Base-by-base conservation (phyloP, 2,888 invertebrate species). In the Pandemis heparana region DNA sequence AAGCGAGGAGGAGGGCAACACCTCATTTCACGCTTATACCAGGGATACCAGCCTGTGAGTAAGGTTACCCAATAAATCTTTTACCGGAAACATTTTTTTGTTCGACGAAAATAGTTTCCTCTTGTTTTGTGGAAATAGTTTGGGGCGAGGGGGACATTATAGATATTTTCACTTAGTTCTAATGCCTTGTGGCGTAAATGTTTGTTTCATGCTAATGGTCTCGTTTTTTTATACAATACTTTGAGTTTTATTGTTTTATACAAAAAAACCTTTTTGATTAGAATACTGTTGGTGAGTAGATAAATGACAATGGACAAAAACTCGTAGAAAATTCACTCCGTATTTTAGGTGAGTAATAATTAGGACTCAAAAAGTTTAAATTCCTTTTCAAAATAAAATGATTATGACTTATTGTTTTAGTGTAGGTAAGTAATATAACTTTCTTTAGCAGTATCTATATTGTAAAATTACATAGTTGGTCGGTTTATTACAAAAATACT, bases 21-120 rank as follows among this genome's bases (percentile, higher is more conserved):
- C 92, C 91, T 92, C 93, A 93, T 94, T 94, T 93, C 92, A 91
- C 93, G 93, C 93, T 92, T 92, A 92, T 90, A 83, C 88, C 84
- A 81, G 84, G 85, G 87, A 84, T 85, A 85, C 88, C 84, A 81
- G 85, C 87, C 84, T 85, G 85, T 85, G 87, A 87, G 87, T 87
- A 85, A 87, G 89, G 85, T 84, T 53, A 80, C 81, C 80, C 85
- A 83, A 92, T 94, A 94, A 94, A 94, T 94, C 94, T 92, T 87
- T 76, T 78, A 81, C 85, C 89, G 92, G 91, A 93, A 89, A 89
- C 89, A 89, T 90, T 93, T 94, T 89, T 94, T 93, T 92, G 91
- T 91, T 85, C 88, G 89, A 88, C 88, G 87, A 91, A 92, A 93
- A 93, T 93, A 92, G 92, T 93, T 92, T 92, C 90, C 92, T 92